Evolutionary conservation across 2,888 invertebrate genomes (phyloP), one percentile per base, ranked within the genome.

Genomic region (Stenurella melanura): DNA sequence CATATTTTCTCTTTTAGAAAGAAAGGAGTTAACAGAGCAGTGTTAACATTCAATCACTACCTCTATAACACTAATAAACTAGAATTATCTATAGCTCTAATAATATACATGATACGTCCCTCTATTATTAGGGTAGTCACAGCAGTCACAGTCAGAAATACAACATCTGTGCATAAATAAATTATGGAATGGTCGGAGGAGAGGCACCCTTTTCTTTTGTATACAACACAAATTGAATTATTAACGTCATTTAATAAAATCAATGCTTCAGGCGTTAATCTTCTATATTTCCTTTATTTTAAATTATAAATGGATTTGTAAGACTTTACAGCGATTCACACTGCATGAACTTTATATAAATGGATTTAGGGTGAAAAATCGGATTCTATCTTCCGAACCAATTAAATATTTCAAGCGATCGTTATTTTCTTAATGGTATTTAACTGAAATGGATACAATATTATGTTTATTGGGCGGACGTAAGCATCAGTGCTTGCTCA

Each of bases 201-300:
- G 60, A 7, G 70, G 19, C 63, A 63, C 72, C 54, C 63, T 72
- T 70, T 70, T 56, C 63, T 61, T 54, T 72, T 42, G 50, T 30
- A 26, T 38, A 42, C 61, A 26, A 34, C 61, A 78, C 79, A 74
- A 77, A 82, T 80, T 80, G 81, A 74, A 78, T 80, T 80, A 82
- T 82, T 80, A 82, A 80, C 73, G 74, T 77, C 78, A 83, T 82
- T 82, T 75, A 79, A 76, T 76, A 70, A 81, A 80, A 81, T 81
- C 81, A 78, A 80, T 75, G 80, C 80, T 72, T 74, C 30, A 71
- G 75, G 80, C 78, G 78, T 63, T 81, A 79, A 79, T 79, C 80
- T 77, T 75, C 73, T 74, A 78, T 80, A 80, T 79, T 80, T 79
- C 77, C 79, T 82, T 78, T 64, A 67, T 73, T 73, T 67, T 73